Conservation (phyloP, 2,113 vertebrate species). For the Phaethornis superciliosus region DNA sequence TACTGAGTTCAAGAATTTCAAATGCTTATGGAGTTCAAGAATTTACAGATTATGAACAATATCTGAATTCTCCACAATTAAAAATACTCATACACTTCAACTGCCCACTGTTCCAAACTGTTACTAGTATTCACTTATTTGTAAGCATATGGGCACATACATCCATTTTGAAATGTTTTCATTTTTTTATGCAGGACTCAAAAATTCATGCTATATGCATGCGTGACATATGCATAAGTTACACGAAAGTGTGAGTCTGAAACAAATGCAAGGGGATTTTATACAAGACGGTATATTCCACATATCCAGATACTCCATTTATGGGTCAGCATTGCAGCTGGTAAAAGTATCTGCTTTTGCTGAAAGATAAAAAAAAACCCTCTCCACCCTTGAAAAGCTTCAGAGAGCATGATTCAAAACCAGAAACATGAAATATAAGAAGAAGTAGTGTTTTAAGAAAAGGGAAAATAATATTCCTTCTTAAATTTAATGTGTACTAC, state of each 20-base stretch:
- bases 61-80: background rate
- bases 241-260: background rate
- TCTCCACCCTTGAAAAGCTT: background rate
- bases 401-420: background rate
- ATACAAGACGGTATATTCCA: background rate
- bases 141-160: background rate
- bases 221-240: background rate
- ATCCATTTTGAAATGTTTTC: background rate
- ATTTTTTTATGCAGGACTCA: background rate
- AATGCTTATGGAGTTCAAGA: background rate
- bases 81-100: background rate
- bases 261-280: background rate
- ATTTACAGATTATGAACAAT: background rate
- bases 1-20: background rate
- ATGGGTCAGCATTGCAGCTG: background rate
- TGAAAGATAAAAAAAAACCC: constrained; percentile 23
- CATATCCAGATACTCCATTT: background rate
- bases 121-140: background rate
- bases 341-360: background rate
- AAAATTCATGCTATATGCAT: background rate
- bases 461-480: background rate
- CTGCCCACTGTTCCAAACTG: background rate
- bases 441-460: background rate
- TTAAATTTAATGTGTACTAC: background rate
- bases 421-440: constrained; percentile 4